These are phyloP conservation scores for Vanessa atalanta DNA, from an alignment of 1,140 invertebrate genomes.

Conservation along the genomic window DNA sequence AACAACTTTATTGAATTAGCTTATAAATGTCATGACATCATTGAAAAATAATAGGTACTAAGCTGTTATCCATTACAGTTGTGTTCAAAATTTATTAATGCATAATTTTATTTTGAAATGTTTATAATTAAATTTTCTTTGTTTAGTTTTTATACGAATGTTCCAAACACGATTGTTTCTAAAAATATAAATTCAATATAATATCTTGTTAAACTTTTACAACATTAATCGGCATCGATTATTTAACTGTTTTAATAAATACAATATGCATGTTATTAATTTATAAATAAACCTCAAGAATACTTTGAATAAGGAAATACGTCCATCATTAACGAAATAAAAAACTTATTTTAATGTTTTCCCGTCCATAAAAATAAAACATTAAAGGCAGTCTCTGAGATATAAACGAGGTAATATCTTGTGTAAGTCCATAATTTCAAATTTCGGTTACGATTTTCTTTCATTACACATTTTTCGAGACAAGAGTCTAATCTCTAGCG, in stretches of 20 bases:
- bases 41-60: background rate
- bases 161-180: no score
- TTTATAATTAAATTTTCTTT: no score
- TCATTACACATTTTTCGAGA: constrained; percentile 71
- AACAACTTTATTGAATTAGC: constrained; percentile 60
- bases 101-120: background rate
- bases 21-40: constrained; percentile 59
- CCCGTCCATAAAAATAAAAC: constrained; percentile 27
- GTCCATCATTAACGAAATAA: constrained; percentile 11
- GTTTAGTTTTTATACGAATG: no score
- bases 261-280: background rate
- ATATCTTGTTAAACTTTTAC: no score
- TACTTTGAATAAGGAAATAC: background rate
- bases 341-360: constrained; percentile 19
- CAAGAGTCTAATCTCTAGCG: constrained; percentile 66
- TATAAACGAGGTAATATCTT: constrained; percentile 60
- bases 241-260: background rate
- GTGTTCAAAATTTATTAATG: background rate
- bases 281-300: background rate
- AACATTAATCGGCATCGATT: background rate
- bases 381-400: constrained; percentile 32
- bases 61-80: background rate
- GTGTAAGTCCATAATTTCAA: constrained; percentile 66
- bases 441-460: constrained; percentile 63
- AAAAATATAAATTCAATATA: no score